phyloP scores from a whole-genome alignment of 2,113 vertebrate species.

The Gymnobelideus leadbeateri region DNA sequence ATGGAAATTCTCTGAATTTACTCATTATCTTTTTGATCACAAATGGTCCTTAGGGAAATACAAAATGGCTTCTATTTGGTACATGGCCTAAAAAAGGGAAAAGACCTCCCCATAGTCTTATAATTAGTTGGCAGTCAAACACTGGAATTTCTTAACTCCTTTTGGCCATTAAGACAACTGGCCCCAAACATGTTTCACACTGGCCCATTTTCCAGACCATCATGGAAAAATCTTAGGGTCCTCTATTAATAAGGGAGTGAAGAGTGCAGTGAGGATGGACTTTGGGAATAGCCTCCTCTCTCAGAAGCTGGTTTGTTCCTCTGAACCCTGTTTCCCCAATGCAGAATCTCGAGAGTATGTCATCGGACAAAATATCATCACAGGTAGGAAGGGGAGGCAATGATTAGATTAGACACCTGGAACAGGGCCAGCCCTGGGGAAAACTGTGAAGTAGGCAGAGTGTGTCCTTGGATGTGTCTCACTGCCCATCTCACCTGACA shows the following conservation, averaged over 20 bases:
- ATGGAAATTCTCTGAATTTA: neutral
- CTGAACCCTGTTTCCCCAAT: neutral
- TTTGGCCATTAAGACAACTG: neutral
- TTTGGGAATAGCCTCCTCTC: neutral
- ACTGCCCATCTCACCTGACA: neutral
- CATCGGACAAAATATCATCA: neutral
- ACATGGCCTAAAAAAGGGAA: neutral
- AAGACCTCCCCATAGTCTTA: neutral
- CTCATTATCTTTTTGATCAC: neutral
- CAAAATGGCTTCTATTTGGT: neutral
- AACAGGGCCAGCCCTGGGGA: neutral
- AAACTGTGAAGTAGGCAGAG: neutral
- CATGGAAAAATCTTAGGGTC: neutral
- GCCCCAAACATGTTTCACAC: neutral
- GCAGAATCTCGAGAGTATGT: neutral
- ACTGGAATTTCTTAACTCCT: neutral
- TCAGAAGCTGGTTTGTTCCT: neutral
- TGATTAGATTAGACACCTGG: constrained; percentile 2
- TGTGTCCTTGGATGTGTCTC: neutral
- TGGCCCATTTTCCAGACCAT: neutral
- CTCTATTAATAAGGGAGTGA: neutral
- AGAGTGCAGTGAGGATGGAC: neutral
- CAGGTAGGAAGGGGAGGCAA: neutral
- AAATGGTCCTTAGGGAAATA: neutral
- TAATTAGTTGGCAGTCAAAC: neutral